Evolutionary conservation across 2,113 vertebrate species (phyloP).

Genomic region (Pterocles gutturalis): DNA sequence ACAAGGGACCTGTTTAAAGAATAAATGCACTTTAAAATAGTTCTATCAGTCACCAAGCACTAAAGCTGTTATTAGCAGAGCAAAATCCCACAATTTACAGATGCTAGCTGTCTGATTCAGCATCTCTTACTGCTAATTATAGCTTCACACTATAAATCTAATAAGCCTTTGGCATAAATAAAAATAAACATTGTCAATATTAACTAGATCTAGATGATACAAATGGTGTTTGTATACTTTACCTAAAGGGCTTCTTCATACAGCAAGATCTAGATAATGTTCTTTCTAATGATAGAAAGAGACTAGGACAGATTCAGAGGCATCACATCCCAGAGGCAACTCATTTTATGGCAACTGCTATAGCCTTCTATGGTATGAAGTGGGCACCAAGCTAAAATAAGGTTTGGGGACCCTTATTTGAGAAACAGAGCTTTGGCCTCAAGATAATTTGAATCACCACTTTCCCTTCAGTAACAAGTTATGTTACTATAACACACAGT

Average conservation of each 20-base stretch:
- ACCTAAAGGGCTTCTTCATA: neutral
- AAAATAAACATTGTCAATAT: neutral
- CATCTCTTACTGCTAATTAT: neutral
- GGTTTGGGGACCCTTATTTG: neutral
- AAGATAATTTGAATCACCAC: neutral
- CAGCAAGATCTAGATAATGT: neutral
- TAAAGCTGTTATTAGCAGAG: neutral
- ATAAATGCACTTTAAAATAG: neutral
- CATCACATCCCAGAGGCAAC: neutral
- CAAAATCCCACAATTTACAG: neutral
- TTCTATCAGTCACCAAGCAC: neutral
- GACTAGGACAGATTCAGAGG: neutral
- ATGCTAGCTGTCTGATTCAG: neutral
- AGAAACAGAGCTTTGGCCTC: neutral
- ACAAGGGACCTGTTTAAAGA: neutral
- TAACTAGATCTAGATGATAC: neutral
- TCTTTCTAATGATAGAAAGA: neutral
- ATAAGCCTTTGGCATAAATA: neutral
- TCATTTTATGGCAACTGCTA: neutral
- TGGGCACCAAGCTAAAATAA: neutral
- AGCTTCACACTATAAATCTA: neutral
- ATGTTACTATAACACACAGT: accelerated
- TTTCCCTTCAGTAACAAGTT: neutral
- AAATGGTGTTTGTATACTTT: neutral
- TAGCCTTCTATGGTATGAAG: neutral